Evolutionary conservation across 2,888 invertebrate species (phyloP), one percentile per base, ranked within the genome.

Genomic region (Lamellibrachia columna): DNA sequence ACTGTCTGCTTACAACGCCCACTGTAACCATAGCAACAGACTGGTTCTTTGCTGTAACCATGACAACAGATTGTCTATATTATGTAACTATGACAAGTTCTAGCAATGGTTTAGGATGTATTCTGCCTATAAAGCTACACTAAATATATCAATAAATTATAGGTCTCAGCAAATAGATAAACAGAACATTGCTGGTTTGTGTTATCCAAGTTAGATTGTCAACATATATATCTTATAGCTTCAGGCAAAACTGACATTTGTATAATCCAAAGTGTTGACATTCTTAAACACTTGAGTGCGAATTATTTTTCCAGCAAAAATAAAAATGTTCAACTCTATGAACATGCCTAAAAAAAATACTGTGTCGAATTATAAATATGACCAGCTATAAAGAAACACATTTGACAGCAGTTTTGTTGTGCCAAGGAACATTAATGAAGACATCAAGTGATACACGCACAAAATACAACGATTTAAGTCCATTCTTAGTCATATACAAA

Each of bases 1-100:
- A 96, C 96, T 92, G 96, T 96, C 58, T 95, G 94, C 7, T 93
- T 94, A 94, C 97, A 97, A 28, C 96, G 95, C 9, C 94, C 93
- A 55, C 96, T 96, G 75, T 75, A 22, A n/a, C 22, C 75, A 75
- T 22, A 75, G n/a, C 75, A 75, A 75, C 40, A 40, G n/a, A 75
- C 75, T 75, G 22, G 15, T 75, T 75, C 15, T 6, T 6, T 75
- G 75, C 22, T 75, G 75, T 22, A 22, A 6, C n/a, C 75, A 75
- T 75, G 94, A 93, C 75, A 75, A 75, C 40, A 40, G n/a, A 75
- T n/a, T 75, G 22, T 75, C n/a, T 75, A 75, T 6, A 22, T 75
- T n/a, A 6, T 75, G 75, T 22, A 22, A 6, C n/a, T n/a, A 75
- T 75, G 94, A 93, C 40, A 40, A 40, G 40, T 40, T 40, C 40